Conservation (phyloP, 2,888 invertebrate genomes). For the Nowickia ferox region DNA sequence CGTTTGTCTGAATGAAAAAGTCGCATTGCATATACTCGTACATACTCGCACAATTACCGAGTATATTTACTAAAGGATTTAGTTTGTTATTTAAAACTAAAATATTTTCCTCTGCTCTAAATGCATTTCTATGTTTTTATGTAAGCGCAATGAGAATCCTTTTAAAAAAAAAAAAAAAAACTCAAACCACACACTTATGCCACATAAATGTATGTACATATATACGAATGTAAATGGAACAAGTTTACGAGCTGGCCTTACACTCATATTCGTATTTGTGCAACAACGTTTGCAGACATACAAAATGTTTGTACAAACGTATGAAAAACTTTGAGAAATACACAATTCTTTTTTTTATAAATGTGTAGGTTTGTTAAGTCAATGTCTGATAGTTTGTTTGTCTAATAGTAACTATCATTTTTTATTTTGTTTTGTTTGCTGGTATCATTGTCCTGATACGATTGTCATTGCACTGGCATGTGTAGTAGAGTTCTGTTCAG, state of each 20-base stretch:
- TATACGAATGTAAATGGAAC: conserved; percentile 52
- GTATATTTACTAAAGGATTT: conserved; percentile 64
- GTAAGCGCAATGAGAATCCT: conserved; percentile 55
- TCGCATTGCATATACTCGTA: background rate
- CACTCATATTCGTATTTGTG: conserved; percentile 9
- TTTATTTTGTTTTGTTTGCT: conserved; percentile 37
- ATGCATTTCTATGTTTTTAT: conserved; percentile 29
- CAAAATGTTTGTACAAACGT: background rate
- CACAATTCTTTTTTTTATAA: conserved; percentile 9
- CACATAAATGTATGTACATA: background rate
- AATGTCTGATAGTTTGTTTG: background rate
- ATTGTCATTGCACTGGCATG: conserved; percentile 44
- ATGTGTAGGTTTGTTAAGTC: background rate
- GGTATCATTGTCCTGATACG: conserved; percentile 22
- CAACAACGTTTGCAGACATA: conserved; percentile 26
- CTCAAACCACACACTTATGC: background rate
- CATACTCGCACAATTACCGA: background rate
- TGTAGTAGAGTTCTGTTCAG: conserved; percentile 72
- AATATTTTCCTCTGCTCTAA: background rate
- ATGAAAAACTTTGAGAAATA: conserved; percentile 2
- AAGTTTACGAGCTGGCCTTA: conserved; percentile 61
- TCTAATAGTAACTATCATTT: background rate
- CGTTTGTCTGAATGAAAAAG: conserved; percentile 44
- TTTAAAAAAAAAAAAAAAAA: conserved; percentile 1
- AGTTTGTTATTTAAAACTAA: conserved; percentile 60